Conservation (phyloP, 2,797 vertebrate genomes). For the Huso huso region DNA sequence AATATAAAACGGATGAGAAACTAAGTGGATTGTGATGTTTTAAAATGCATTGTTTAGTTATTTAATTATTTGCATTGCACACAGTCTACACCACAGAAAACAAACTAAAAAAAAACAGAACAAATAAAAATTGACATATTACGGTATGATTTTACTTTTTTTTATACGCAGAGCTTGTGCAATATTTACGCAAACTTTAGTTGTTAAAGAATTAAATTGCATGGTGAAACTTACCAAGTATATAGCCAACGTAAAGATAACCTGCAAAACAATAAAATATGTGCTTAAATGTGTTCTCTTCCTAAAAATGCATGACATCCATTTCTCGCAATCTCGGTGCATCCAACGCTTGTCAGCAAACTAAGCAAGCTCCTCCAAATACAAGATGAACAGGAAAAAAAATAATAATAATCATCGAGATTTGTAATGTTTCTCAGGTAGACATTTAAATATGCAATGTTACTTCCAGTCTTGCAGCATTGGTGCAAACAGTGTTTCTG, state of each 20-base stretch:
- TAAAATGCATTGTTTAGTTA: too few species aligned
- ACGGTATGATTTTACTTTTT: too few species aligned
- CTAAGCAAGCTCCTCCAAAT: constrained; percentile 11
- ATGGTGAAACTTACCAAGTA: constrained; percentile 45
- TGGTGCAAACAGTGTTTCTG: constrained; percentile 7
- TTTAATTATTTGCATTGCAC: too few species aligned
- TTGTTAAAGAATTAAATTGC: too few species aligned
- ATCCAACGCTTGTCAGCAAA: constrained; percentile 2
- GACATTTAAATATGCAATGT: constrained; percentile 6
- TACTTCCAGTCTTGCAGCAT: constrained; percentile 11
- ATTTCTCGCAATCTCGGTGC: constrained; percentile 33
- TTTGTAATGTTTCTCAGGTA: not conserved
- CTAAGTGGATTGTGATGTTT: too few species aligned
- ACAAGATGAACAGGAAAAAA: constrained; percentile 8
- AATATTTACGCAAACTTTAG: too few species aligned
- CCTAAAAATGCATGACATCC: constrained; percentile 29
- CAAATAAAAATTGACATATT: too few species aligned
- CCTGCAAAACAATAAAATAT: constrained; percentile 26
- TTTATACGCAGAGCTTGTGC: not conserved
- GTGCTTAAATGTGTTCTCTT: constrained; percentile 22
- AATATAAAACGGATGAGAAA: not conserved
- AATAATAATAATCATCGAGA: constrained; percentile 8
- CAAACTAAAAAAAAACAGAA: too few species aligned
- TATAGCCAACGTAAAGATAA: constrained; percentile 35
- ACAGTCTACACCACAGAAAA: too few species aligned